A percentile compares a stretch with the other conserved stretches of the same genome.
Conservation (phyloP, 2,888 invertebrate genomes). For the Exephanes ischioxanthus region DNA sequence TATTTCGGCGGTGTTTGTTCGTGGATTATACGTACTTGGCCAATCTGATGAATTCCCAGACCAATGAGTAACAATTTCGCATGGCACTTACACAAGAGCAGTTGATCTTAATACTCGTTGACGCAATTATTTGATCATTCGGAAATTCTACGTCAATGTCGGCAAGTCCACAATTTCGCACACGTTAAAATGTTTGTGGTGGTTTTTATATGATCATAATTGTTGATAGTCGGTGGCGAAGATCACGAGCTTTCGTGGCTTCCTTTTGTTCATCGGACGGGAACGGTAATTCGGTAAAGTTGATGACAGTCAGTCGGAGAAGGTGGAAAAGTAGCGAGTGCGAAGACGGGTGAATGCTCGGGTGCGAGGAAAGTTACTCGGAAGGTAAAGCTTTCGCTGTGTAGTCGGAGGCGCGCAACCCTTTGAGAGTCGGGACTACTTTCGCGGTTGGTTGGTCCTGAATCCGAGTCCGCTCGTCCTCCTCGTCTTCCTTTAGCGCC, state of each 20-base stretch:
- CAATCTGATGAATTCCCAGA: neutral
- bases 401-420: neutral
- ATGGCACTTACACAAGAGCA: neutral
- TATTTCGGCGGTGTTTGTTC: neutral
- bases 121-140: neutral
- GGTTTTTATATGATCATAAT: neutral
- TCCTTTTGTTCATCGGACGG: neutral
- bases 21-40: neutral
- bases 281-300: neutral
- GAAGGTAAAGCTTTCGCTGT: conserved; percentile 8
- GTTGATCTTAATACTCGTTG: neutral
- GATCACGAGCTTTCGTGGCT: neutral
- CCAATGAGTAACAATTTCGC: neutral
- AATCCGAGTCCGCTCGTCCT: conserved; percentile 37
- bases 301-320: neutral
- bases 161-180: neutral
- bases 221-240: neutral
- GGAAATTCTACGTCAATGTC: neutral
- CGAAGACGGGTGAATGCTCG: neutral
- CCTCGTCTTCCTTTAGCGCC: conserved; percentile 22
- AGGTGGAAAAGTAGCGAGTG: neutral
- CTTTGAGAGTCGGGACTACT: conserved; percentile 36
- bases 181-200: too few species aligned
- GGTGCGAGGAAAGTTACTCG: conserved; percentile 6
- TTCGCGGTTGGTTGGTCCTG: conserved; percentile 53